Conservation (phyloP, 2,113 vertebrate genomes). For the Ginglymostoma cirratum region DNA sequence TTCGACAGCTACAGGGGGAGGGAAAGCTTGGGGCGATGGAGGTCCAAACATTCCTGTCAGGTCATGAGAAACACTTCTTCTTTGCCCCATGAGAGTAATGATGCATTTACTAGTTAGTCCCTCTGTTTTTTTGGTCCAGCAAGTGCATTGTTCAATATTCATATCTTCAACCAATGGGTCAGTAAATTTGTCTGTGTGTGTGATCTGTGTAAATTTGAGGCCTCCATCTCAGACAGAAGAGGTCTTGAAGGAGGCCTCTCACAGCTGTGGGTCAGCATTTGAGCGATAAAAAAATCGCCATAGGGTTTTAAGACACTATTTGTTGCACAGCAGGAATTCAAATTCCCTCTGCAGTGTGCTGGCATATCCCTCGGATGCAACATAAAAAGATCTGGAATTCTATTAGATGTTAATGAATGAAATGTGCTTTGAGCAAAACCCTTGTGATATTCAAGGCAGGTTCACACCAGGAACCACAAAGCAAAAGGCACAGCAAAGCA, state of each 20-base stretch:
- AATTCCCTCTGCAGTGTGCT: too few relatives aligned
- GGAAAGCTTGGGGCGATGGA: neutral
- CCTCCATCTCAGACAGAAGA: neutral
- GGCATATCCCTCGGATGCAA: neutral
- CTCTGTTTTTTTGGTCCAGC: neutral
- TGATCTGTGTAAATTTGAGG: neutral
- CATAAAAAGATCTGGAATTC: neutral
- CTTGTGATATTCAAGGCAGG: neutral
- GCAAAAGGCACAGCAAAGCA: neutral
- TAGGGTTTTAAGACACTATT: neutral
- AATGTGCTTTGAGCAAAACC: neutral
- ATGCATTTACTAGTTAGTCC: neutral
- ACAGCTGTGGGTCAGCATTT: neutral
- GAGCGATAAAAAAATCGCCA: neutral
- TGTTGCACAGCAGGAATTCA: neutral
- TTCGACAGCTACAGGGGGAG: neutral
- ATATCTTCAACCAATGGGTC: neutral
- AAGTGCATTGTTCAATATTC: neutral
- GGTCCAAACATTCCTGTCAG: neutral
- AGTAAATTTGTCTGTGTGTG: neutral
- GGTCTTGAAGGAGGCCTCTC: neutral
- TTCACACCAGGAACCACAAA: neutral
- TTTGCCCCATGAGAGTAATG: neutral
- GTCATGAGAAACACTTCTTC: neutral
- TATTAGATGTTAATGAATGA: neutral